These are phyloP conservation scores for Liopterus haemorrhoidalis DNA, from an alignment of 2,888 invertebrate genomes.

Conservation along the genomic window DNA sequence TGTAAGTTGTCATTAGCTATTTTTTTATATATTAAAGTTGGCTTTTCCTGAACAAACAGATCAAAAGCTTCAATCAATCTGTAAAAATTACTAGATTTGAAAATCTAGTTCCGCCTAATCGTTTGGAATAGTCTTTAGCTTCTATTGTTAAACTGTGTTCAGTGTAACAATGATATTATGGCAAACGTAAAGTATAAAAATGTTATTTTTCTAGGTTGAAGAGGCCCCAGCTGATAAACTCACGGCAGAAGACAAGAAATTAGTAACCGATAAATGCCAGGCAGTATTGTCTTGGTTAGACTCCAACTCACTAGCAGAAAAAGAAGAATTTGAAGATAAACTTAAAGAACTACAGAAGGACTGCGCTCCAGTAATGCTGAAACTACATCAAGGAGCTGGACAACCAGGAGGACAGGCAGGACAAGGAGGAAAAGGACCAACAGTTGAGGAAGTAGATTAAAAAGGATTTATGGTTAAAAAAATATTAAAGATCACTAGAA, in stretches of 20 bases:
- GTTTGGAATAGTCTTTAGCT: too few relatives aligned
- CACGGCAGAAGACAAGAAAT: slow-evolving; percentile 62
- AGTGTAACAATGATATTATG: neutral
- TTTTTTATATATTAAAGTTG: too few relatives aligned
- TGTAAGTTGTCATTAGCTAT: too few relatives aligned
- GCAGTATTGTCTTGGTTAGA: slow-evolving; percentile 77
- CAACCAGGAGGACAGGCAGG: slow-evolving; percentile 41
- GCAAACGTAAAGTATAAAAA: neutral
- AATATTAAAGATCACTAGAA: too few relatives aligned
- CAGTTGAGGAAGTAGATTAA: slow-evolving; percentile 68
- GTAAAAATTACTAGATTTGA: too few relatives aligned
- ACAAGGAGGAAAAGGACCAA: slow-evolving; percentile 46
- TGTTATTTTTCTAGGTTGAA: slow-evolving; percentile 51
- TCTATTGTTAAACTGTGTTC: too few relatives aligned
- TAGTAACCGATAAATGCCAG: slow-evolving; percentile 62
- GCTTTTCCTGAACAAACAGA: too few relatives aligned
- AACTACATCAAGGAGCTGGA: slow-evolving; percentile 62
- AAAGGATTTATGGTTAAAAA: too few relatives aligned
- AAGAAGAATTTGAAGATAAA: slow-evolving; percentile 70
- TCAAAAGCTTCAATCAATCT: too few relatives aligned
- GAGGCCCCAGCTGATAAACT: slow-evolving; percentile 61
- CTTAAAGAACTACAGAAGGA: slow-evolving; percentile 68
- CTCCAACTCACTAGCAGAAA: slow-evolving; percentile 68
- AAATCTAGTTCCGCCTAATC: too few relatives aligned
- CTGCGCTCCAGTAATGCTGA: slow-evolving; percentile 76